Evolutionary conservation across 2,797 vertebrate genomes (phyloP).

Genomic region (Falco concolor): DNA sequence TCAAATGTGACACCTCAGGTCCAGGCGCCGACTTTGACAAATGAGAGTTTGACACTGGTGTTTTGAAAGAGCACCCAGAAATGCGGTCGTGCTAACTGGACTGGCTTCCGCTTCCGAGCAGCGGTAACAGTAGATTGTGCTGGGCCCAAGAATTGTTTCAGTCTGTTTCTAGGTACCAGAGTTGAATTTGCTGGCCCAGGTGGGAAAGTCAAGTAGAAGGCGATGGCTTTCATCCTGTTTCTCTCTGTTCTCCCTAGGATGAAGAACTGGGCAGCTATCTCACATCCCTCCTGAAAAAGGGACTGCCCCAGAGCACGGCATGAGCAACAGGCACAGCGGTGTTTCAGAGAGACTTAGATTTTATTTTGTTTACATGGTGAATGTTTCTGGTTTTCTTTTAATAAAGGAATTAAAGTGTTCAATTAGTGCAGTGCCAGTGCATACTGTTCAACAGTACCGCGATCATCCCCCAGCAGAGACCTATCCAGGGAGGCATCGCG

Average conservation of each 20-base stretch:
- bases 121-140: accelerated
- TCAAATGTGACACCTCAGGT: not conserved
- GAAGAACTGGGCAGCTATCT: slow-evolving; percentile 95
- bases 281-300: slow-evolving; percentile 89
- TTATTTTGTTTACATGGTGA: not conserved
- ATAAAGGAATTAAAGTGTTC: not conserved
- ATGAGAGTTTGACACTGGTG: accelerated
- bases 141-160: not conserved
- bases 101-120: not conserved
- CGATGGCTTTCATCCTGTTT: not conserved
- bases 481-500: not conserved
- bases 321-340: not conserved
- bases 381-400: not conserved
- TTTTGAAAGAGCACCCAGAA: not conserved
- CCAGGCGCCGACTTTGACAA: not conserved
- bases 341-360: not conserved
- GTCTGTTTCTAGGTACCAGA: not conserved
- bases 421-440: not conserved
- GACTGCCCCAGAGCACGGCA: slow-evolving; percentile 79
- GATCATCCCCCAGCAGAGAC: accelerated
- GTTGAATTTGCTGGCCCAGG: accelerated
- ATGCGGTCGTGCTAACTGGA: too few relatives aligned
- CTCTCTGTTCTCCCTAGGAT: slow-evolving; percentile 73
- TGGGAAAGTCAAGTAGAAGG: accelerated
- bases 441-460: not conserved